Evolutionary conservation across 2,888 invertebrate genomes (phyloP), one percentile per base, ranked within the genome.

Genomic region (Hypomecis punctinalis): DNA sequence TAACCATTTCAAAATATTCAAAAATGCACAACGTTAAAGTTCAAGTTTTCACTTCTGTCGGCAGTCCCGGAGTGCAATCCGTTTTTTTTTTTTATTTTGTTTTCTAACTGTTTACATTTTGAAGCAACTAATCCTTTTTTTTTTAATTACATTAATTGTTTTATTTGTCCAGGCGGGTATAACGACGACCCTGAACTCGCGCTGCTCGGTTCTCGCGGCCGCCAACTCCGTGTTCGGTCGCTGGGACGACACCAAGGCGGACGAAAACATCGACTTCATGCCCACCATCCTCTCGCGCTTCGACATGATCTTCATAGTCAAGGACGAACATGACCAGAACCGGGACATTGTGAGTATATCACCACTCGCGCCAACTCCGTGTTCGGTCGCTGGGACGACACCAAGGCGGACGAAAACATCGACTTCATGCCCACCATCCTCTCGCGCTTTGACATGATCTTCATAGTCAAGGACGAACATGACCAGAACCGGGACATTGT

Each of bases 261-360:
- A 98, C 75, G 98, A 98, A 77, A 99, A 99, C 87, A 99, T 99
- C 70, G 99, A 99, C 90, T 99, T 99, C 85, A 98, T 99, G 98
- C 99, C 99, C 5, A 99, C 99, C n/a, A 99, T 99, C 86, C 94
- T 99, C 63, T 99, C 99, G 0, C 96, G 99, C 89, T 99, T 99
- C 87, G 99, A 99, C 89, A 99, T 98, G 98, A 99, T 99, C 78
- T 99, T 99, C 88, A 98, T 99, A 79, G 98, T 99, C 0, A 99
- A 99, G 88, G 99, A 99, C 90, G 97, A 98, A 72, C 99, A 99
- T 81, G 96, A 98, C 81, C 96, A 97, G 84, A 87, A 93, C 6
- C 94, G 97, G 68, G 99, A 99, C 88, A 96, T 97, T 75, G 97
- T 97, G 85, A 94, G 94, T 94, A 55, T 23, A 23, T 23, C 23